These are phyloP conservation scores for Nasonia vitripennis DNA, from an alignment of 1,140 invertebrate species.

Conservation along the genomic window DNA sequence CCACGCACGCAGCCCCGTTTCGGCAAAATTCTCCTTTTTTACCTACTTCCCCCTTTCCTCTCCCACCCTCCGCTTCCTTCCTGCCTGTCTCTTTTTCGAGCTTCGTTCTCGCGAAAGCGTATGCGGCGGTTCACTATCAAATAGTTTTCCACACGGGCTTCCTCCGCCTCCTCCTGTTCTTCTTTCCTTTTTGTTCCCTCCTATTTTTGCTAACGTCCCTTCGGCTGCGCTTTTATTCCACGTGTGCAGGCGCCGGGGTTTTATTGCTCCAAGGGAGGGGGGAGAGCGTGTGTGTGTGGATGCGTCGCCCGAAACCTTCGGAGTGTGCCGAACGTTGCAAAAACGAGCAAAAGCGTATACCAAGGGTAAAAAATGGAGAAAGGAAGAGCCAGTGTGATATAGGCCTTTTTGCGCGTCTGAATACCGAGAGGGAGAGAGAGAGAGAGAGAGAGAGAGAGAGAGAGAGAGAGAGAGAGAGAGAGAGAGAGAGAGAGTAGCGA, in stretches of 20 bases:
- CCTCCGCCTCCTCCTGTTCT: background rate
- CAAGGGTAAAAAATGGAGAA: background rate
- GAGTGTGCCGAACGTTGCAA: background rate
- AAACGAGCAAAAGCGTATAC: background rate
- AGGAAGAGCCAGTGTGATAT: background rate
- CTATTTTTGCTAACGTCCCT: conserved; percentile 21
- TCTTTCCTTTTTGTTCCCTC: background rate
- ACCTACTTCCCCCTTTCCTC: conserved; percentile 6
- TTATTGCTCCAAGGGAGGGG: background rate
- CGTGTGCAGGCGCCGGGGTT: background rate
- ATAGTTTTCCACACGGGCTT: background rate
- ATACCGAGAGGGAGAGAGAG: background rate
- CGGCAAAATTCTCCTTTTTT: background rate
- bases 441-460: background rate
- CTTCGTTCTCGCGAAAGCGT: conserved; percentile 7
- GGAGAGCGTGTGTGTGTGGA: background rate
- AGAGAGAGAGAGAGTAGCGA: no score
- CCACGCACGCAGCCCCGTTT: no score
- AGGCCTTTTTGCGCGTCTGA: background rate
- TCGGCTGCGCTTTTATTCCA: conserved; percentile 3
- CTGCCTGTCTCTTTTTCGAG: background rate
- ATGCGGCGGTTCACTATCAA: conserved; percentile 30
- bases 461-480: no score
- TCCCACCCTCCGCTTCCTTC: background rate
- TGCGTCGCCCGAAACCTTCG: background rate